Evolutionary conservation across 1,140 invertebrate genomes (phyloP).

Genomic region (Trypoxylus dichotomus): DNA sequence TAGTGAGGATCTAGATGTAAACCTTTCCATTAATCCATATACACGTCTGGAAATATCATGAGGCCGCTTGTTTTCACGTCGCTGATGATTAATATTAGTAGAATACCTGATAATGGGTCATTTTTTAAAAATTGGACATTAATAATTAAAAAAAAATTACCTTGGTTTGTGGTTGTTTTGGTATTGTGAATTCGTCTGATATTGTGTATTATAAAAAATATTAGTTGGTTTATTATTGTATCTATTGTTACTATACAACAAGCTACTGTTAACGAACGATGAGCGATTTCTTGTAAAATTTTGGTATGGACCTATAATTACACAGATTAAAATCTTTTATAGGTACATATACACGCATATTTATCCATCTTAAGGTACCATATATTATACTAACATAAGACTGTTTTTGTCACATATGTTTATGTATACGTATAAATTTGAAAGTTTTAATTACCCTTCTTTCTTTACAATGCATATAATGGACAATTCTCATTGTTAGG

Average conservation of each 20-base stretch:
- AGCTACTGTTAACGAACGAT: background rate
- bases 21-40: conserved; percentile 46
- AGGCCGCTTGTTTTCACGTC: conserved; percentile 2
- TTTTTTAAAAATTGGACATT: background rate
- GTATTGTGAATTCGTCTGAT: background rate
- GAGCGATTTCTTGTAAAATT: background rate
- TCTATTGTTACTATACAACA: background rate
- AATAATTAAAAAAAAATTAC: background rate
- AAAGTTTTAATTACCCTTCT: too few relatives aligned
- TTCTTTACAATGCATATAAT: too few relatives aligned
- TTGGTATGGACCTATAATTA: background rate
- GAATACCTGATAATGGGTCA: background rate
- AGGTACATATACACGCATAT: too few relatives aligned
- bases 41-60: conserved; percentile 38
- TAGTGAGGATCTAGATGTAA: conserved; percentile 44
- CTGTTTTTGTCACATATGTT: too few relatives aligned
- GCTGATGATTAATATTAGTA: background rate
- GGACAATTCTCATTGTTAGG: too few relatives aligned
- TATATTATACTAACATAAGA: too few relatives aligned
- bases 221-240: background rate
- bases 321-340: background rate
- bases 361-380: too few relatives aligned
- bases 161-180: background rate
- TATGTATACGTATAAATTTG: too few relatives aligned
- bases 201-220: conserved; percentile 6